A percentile compares a stretch with the other conserved stretches of the same genome.
Conservation (phyloP, 1,140 invertebrate genomes). For the Phymorhynchus buccinoides region DNA sequence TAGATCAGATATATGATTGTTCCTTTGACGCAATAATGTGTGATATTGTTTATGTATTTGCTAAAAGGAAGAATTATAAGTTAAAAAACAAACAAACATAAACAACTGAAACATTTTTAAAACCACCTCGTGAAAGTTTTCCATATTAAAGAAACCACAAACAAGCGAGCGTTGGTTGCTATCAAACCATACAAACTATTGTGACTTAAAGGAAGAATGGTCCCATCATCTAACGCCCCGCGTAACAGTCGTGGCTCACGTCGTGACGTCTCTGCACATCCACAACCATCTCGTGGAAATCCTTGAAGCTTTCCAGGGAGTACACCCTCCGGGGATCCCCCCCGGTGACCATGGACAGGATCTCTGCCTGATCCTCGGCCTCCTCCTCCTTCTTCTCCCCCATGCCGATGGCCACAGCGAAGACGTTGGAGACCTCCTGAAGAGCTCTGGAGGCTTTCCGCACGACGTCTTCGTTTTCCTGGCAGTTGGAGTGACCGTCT, state of each 20-base stretch:
- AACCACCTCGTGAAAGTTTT: too few relatives aligned
- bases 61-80: too few relatives aligned
- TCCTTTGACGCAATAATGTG: too few relatives aligned
- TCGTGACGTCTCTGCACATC: not conserved
- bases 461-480: not conserved
- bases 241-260: not conserved
- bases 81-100: too few relatives aligned
- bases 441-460: not conserved
- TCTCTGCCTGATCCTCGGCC: not conserved
- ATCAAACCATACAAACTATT: too few relatives aligned
- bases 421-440: slow-evolving; percentile 8
- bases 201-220: not conserved
- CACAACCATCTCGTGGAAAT: slow-evolving; percentile 16
- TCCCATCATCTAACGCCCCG: not conserved
- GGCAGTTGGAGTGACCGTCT: slow-evolving; percentile 40
- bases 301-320: slow-evolving; percentile 28
- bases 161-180: too few relatives aligned
- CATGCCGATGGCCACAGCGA: slow-evolving; percentile 30
- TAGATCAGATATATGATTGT: too few relatives aligned
- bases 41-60: too few relatives aligned
- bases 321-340: slow-evolving; percentile 13
- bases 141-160: too few relatives aligned
- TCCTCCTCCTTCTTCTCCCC: not conserved
- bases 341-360: slow-evolving; percentile 13
- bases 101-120: too few relatives aligned